Base-by-base conservation (phyloP, 2,888 invertebrate species). In the Cheilosia vernalis region DNA sequence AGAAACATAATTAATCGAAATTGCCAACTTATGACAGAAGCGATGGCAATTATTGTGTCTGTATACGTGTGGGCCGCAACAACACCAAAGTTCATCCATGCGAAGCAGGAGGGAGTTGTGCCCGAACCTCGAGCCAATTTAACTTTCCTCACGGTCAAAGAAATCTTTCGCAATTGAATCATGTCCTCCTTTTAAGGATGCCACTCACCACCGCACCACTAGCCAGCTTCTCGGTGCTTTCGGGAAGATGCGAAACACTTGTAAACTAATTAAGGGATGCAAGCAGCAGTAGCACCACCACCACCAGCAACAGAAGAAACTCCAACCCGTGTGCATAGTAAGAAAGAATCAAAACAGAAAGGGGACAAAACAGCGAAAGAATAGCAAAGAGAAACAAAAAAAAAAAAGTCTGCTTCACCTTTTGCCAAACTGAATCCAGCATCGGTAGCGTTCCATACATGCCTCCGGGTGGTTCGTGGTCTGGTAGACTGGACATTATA, bases 401-500 rank as follows among this genome's bases (percentile, higher is more conserved):
- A 61, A 40, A 17, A 27, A 60, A 27, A 40, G 51, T 53, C 44
- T 53, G 24, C 42, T 81, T 81, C 69, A 69, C 67, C 64, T 74
- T 76, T 63, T 44, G 27, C 56, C 24, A 63, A 73, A 63, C 49
- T 67, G 67, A 40, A 64, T 64, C 44, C 67, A 56, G n/a, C 6
- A 10, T 9, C 47, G 17, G 49, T 30, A 69, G 15, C 55, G 47
- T 40, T 21, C 4, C 67, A 78, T 83, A 78, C 78, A 69, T 74
- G 69, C 47, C 84, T 64, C 53, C 64, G 69, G 66, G 84, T 79
- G 79, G 55, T 56, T 56, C 79, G 63, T 55, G 60, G 77, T 63
- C 81, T 86, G 85, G 81, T 81, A 86, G 85, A 86, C 81, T 86
- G 81, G 81, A 86, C 77, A 86, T 86, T 86, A 81, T 81, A 86